Base-by-base conservation (phyloP, 2,113 vertebrate genomes). In the Urocolius indicus region DNA sequence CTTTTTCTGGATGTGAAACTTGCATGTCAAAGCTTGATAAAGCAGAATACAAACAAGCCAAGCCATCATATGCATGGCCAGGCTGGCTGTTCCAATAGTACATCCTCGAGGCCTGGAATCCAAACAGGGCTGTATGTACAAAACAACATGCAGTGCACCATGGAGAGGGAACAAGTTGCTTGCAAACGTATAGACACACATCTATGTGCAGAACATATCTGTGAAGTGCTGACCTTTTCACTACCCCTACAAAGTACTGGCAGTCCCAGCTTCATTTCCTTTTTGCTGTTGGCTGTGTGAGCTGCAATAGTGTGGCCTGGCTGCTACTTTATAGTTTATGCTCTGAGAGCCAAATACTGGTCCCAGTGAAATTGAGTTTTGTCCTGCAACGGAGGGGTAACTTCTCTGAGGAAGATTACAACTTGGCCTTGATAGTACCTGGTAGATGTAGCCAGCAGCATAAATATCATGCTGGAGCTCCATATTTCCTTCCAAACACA, bases 11-110 rank as follows among this genome's bases (percentile, higher is more conserved):
- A 67, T 71, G 9, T 34, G 38, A 76, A 73, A 78, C 15, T 57
- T 51, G 0, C 19, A 4, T 77, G 46, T 36, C 72, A 66, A 69
- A 86, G 11, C 49, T 79, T 88, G 23, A 45, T 73, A 22, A 89
- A 80, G 7, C 9, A 51, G 38, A 69, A 57, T 32, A 45, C 0
- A 1, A 58, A 51, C 65, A 58, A 43, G 36, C 41, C 63, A 46
- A 46, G 73, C 5, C 15, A 17, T 41, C 29, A 6, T 6, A 17
- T 0, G 0, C 5, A 2, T 5, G 4, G 38, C 22, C 11, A 12
- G 38, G 27, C 6, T 21, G 6, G 16, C 43, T 48, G 21, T 87
- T 88, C 61, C 48, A n/a, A 5, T 3, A 36, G 29, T 11, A 6
- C 7, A 55, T 85, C 29, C 62, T 72, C n/a, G 41, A 78, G 82